A percentile compares a stretch with the other conserved stretches of the same genome.
These are phyloP conservation scores for Scaptomyza cyrtandrae DNA, from an alignment of 2,888 invertebrate species.

Conservation along the genomic window DNA sequence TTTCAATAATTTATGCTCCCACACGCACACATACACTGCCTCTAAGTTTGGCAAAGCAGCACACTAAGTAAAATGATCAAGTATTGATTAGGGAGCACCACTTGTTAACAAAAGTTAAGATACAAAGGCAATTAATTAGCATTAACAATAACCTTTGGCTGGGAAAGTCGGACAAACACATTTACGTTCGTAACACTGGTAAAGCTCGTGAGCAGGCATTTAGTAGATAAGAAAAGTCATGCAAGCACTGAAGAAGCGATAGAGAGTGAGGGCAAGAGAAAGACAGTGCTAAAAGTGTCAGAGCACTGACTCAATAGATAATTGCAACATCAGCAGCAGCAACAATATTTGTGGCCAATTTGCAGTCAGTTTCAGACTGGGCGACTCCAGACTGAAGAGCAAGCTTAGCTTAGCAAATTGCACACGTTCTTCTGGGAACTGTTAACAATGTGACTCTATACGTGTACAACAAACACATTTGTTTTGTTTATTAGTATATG, in stretches of 20 bases:
- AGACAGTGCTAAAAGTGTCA: conserved; percentile 23
- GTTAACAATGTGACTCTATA: conserved; percentile 54
- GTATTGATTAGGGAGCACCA: conserved; percentile 25
- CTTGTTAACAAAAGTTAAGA: conserved; percentile 23
- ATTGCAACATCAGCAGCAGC: conserved; percentile 22
- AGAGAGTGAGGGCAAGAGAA: conserved; percentile 11
- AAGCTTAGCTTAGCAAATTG: conserved; percentile 60
- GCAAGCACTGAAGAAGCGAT: conserved; percentile 24
- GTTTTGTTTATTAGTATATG: conserved; percentile 20
- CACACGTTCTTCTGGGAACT: conserved; percentile 70
- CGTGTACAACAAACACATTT: conserved; percentile 43
- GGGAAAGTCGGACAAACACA: conserved; percentile 23
- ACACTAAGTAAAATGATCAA: conserved; percentile 31
- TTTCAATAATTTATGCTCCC: conserved; percentile 54
- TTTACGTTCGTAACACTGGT: conserved; percentile 21
- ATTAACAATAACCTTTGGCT: conserved; percentile 42
- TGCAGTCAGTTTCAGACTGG: conserved; percentile 52
- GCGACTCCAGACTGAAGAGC: conserved; percentile 42
- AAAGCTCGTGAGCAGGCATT: conserved; percentile 39
- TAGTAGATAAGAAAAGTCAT: conserved; percentile 43
- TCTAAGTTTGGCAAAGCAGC: conserved; percentile 39
- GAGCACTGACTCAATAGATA: conserved; percentile 36
- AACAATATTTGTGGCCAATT: conserved; percentile 41
- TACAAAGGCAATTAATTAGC: conserved; percentile 14
- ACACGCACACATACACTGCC: conserved; percentile 10